Conservation (phyloP, 2,113 vertebrate species). For the Oncorhynchus clarkii region DNA sequence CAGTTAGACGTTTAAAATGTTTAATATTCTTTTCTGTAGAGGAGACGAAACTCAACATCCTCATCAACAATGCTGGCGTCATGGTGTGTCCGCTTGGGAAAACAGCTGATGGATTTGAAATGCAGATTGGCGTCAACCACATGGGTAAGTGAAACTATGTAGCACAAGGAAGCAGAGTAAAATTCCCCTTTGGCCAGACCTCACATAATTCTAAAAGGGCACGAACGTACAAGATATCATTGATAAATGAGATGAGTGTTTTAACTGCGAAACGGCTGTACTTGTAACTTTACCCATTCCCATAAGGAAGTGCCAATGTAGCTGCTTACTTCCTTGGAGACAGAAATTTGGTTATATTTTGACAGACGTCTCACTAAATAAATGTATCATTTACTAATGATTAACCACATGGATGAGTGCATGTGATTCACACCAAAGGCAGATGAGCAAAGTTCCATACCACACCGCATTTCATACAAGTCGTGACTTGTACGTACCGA, state of each 20-base stretch:
- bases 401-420: too few relatives aligned
- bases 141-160: slow-evolving; percentile 61
- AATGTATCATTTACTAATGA: too few relatives aligned
- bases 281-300: neutral
- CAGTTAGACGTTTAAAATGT: neutral
- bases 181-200: neutral
- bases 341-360: too few relatives aligned
- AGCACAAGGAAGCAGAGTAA: neutral
- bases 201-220: neutral
- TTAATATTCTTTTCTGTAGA: slow-evolving; percentile 38
- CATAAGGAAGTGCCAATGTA: neutral
- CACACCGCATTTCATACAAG: too few relatives aligned
- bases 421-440: too few relatives aligned
- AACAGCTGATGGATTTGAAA: slow-evolving; percentile 77
- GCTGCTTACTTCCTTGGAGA: neutral
- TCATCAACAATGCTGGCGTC: slow-evolving; percentile 80
- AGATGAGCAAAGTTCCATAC: too few relatives aligned
- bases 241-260: neutral
- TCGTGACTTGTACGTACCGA: too few relatives aligned
- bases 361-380: too few relatives aligned
- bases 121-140: slow-evolving; percentile 81
- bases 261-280: neutral
- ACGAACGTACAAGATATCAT: neutral
- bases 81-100: slow-evolving; percentile 78
- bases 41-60: slow-evolving; percentile 72